Conservation (phyloP, 2,888 invertebrate species). For the Gnatocerus cornutus region DNA sequence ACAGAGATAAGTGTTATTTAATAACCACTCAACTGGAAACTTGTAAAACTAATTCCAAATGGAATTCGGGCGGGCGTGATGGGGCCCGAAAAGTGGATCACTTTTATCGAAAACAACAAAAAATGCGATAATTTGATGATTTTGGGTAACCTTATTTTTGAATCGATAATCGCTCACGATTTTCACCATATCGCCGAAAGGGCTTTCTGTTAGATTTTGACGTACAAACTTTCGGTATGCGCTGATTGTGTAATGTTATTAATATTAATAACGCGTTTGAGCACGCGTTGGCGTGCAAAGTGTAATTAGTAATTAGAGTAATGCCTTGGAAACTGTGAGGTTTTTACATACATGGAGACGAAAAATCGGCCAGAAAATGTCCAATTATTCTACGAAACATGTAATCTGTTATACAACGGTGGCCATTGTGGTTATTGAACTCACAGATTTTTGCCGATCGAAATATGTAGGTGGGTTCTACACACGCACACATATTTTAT, state of each 20-base stretch:
- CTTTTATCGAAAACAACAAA: constrained; percentile 30
- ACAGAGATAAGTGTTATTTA: constrained; percentile 50
- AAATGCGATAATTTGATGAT: constrained; percentile 34
- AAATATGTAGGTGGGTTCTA: constrained; percentile 29
- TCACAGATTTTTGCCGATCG: constrained; percentile 27
- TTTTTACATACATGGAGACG: constrained; percentile 25
- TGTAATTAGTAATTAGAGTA: constrained; percentile 35
- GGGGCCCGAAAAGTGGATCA: constrained; percentile 24
- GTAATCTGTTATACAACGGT: constrained; percentile 34
- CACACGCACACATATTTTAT: constrained; percentile 15
- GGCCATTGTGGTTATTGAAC: constrained; percentile 39
- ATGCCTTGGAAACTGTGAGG: constrained; percentile 20
- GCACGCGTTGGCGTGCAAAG: constrained; percentile 35
- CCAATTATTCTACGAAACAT: constrained; percentile 32
- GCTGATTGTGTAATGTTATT: constrained; percentile 25
- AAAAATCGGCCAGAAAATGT: constrained; percentile 23
- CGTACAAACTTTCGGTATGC: background rate
- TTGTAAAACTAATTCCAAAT: constrained; percentile 43
- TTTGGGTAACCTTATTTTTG: constrained; percentile 35
- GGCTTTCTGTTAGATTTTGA: constrained; percentile 1
- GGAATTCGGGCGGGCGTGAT: constrained; percentile 28
- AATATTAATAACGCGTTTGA: constrained; percentile 40
- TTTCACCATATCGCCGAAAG: constrained; percentile 7
- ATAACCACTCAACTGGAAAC: constrained; percentile 49
- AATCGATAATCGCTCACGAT: constrained; percentile 20